Evolutionary conservation across 35 echinoderm and acorn worm genomes (phyloP).

Genomic region (Ophioderma brevispina): DNA sequence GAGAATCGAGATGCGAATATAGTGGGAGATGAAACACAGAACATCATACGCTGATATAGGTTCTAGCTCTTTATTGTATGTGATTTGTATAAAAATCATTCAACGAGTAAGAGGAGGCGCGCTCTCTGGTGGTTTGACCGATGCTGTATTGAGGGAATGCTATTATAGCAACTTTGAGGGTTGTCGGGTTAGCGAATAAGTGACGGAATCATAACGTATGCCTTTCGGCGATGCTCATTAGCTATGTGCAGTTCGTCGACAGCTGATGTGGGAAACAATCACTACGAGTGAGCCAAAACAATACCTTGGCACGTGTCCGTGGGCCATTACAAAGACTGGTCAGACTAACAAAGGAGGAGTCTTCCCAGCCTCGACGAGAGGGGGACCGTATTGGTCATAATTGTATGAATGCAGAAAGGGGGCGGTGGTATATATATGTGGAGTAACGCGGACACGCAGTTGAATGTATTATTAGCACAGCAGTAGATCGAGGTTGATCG

Average conservation of each 20-base stretch:
- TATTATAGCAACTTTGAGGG: too few relatives aligned
- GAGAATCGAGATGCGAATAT: neutral
- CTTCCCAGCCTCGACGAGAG: neutral
- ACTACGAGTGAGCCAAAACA: neutral
- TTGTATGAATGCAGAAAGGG: neutral
- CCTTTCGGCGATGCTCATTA: neutral
- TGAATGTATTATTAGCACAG: neutral
- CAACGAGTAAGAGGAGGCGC: too few relatives aligned
- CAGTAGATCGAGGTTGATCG: neutral
- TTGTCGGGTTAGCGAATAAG: neutral
- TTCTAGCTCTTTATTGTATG: too few relatives aligned
- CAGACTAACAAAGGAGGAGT: conserved; percentile 5
- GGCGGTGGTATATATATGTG: neutral
- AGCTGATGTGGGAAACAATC: neutral
- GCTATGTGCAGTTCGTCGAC: neutral
- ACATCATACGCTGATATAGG: too few relatives aligned
- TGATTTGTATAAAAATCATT: too few relatives aligned
- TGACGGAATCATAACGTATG: neutral
- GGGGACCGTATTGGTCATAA: neutral
- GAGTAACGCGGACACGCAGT: neutral
- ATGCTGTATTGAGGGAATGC: too few relatives aligned
- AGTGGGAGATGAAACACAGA: neutral
- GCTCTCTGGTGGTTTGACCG: too few relatives aligned
- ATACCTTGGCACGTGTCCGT: neutral
- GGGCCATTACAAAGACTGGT: conserved; percentile 8